Percentiles rank a stretch among this genome's conserved stretches.
phyloP scores from a whole-genome alignment of 2,113 vertebrate genomes.

The Megaleporinus macrocephalus region DNA sequence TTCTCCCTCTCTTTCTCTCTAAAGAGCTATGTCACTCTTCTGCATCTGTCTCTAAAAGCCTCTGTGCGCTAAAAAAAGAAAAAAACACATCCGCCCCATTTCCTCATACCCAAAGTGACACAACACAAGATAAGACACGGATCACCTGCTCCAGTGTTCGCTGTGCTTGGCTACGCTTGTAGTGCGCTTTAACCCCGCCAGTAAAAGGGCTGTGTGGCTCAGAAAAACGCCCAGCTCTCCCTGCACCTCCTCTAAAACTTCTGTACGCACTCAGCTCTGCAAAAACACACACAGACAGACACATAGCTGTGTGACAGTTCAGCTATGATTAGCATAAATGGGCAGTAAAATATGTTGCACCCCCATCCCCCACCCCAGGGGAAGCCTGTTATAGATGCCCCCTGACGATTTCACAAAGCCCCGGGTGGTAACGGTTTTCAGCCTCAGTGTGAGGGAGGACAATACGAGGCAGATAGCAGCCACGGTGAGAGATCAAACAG shows the following conservation, averaged over 20 bases:
- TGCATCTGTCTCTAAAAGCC: slow-evolving; percentile 34
- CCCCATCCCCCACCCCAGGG: background rate
- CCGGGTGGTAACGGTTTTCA: slow-evolving; percentile 20
- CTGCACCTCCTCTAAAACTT: background rate
- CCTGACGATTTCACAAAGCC: slow-evolving; percentile 34
- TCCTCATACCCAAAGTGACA: slow-evolving; percentile 10
- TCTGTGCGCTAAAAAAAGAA: slow-evolving; percentile 1
- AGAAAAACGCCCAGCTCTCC: background rate
- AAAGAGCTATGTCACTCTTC: slow-evolving; percentile 1
- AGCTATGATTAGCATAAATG: slow-evolving; percentile 42
- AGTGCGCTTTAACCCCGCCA: background rate
- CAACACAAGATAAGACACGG: background rate
- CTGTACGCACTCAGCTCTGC: background rate
- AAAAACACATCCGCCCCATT: background rate
- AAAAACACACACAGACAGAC: slow-evolving; percentile 28
- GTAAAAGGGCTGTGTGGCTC: background rate
- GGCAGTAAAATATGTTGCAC: slow-evolving; percentile 37
- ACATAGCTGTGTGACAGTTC: background rate
- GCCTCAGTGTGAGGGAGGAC: slow-evolving; percentile 34
- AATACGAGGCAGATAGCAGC: slow-evolving; percentile 38
- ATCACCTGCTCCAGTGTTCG: background rate
- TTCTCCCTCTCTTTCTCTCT: background rate
- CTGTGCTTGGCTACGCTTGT: slow-evolving; percentile 1
- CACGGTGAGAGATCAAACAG: slow-evolving; percentile 34
- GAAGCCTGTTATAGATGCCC: slow-evolving; percentile 29